Percentiles rank a stretch among this genome's conserved stretches.
phyloP scores from a whole-genome alignment of 2,888 invertebrate species.

The Incurvaria masculella region DNA sequence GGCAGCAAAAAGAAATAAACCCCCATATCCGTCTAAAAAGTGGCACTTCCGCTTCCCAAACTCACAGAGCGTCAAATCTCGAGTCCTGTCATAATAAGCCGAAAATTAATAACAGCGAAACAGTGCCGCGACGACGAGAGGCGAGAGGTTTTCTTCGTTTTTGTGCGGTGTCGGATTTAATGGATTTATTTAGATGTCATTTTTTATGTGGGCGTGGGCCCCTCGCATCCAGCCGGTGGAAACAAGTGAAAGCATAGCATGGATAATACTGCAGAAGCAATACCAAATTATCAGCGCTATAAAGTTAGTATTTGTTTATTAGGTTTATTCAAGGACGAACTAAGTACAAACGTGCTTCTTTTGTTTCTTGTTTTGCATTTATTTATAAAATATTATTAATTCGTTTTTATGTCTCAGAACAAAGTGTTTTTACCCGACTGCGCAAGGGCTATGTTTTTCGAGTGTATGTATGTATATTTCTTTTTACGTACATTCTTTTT shows the following conservation, averaged over 20 bases:
- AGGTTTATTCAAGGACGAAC: too few species aligned
- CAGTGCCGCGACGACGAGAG: neutral
- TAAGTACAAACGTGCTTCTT: too few species aligned
- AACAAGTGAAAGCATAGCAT: neutral
- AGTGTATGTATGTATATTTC: too few species aligned
- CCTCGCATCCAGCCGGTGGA: slow-evolving; percentile 2
- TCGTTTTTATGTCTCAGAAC: too few species aligned
- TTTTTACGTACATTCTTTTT: too few species aligned
- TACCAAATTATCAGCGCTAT: too few species aligned
- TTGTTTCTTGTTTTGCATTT: too few species aligned
- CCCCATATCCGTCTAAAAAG: neutral
- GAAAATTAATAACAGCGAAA: neutral
- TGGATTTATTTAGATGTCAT: slow-evolving; percentile 59
- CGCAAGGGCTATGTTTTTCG: too few species aligned
- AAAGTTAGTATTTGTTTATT: too few species aligned
- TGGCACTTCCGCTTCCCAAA: neutral
- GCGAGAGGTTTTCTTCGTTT: neutral
- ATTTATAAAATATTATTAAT: too few species aligned
- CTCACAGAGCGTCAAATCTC: neutral
- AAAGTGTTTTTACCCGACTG: too few species aligned
- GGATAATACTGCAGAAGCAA: neutral
- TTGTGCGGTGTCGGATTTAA: slow-evolving; percentile 23
- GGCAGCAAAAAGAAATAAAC: too few species aligned
- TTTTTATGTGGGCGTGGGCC: slow-evolving; percentile 57
- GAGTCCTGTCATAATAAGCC: neutral